Percentiles rank a stretch among this genome's conserved stretches.
Conservation (phyloP, 1,140 invertebrate genomes). For the Frieseomelitta varia region DNA sequence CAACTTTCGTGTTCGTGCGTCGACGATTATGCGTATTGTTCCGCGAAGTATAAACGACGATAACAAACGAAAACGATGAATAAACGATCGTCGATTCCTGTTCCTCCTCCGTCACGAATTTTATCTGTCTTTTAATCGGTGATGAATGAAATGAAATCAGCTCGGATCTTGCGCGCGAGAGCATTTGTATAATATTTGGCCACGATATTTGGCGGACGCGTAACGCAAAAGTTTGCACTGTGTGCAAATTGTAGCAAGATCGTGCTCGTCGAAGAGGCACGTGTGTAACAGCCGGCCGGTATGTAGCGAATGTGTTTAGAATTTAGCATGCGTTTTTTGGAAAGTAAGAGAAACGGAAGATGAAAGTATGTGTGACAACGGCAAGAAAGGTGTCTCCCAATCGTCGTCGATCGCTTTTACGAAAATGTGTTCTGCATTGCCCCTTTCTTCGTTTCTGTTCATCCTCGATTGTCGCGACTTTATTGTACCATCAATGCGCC, state of each 20-base stretch:
- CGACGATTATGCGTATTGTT: not conserved
- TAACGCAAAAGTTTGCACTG: not conserved
- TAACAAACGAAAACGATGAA: not conserved
- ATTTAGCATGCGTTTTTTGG: not conserved
- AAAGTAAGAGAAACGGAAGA: not conserved
- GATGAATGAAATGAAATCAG: not conserved
- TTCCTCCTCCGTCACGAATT: not conserved
- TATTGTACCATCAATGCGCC: slow-evolving; percentile 1
- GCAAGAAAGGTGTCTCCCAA: not conserved
- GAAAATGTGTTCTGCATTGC: not conserved
- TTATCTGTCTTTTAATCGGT: not conserved
- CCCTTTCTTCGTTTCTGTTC: not conserved
- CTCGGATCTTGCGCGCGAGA: not conserved
- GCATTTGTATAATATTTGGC: not conserved
- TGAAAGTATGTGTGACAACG: not conserved
- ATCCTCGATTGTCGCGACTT: not conserved
- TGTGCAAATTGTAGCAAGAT: too few relatives aligned
- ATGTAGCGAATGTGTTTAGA: not conserved
- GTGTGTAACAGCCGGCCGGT: not conserved
- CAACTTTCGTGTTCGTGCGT: not conserved
- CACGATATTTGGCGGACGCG: not conserved
- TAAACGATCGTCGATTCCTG: not conserved
- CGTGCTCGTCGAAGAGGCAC: too few relatives aligned
- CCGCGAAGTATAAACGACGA: not conserved
- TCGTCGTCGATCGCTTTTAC: not conserved